Percentiles rank a stretch among this genome's conserved stretches.
Evolutionary conservation across 2,113 vertebrate genomes (phyloP).

Genomic region (Siniperca knerii): DNA sequence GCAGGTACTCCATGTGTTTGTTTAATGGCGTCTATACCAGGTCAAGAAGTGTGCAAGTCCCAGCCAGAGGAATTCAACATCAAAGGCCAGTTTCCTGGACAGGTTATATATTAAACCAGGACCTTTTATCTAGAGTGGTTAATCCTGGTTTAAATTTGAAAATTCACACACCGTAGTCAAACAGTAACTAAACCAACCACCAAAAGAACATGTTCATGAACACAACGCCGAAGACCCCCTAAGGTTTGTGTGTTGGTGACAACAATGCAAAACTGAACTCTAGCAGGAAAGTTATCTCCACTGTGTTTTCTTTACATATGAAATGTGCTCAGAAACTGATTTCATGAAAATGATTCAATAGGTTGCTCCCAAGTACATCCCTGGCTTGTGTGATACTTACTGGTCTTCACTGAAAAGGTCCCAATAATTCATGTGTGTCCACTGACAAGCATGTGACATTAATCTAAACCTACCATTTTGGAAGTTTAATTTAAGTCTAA

Average conservation of each 20-base stretch:
- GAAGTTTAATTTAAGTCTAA: no score
- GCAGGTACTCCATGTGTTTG: conserved; percentile 16
- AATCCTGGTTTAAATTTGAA: background rate
- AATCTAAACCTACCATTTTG: no score
- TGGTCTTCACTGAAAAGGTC: background rate
- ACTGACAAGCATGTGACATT: no score
- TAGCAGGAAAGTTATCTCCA: no score
- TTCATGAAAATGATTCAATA: no score
- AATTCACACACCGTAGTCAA: no score
- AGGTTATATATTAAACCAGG: background rate
- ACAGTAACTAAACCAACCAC: no score
- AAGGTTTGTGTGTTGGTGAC: background rate
- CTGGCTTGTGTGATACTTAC: background rate
- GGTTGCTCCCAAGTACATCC: no score
- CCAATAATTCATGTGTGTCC: no score
- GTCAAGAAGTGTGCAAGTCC: background rate
- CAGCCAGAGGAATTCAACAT: background rate
- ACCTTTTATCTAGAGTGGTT: background rate
- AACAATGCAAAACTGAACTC: background rate
- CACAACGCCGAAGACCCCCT: background rate
- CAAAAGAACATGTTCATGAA: background rate
- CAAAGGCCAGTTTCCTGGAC: background rate
- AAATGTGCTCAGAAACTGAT: no score
- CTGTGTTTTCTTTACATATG: no score
- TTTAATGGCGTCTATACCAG: background rate